A percentile compares a stretch with the other conserved stretches of the same genome.
phyloP scores from a whole-genome alignment of 2,888 invertebrate genomes.

The Erebia aethiops region DNA sequence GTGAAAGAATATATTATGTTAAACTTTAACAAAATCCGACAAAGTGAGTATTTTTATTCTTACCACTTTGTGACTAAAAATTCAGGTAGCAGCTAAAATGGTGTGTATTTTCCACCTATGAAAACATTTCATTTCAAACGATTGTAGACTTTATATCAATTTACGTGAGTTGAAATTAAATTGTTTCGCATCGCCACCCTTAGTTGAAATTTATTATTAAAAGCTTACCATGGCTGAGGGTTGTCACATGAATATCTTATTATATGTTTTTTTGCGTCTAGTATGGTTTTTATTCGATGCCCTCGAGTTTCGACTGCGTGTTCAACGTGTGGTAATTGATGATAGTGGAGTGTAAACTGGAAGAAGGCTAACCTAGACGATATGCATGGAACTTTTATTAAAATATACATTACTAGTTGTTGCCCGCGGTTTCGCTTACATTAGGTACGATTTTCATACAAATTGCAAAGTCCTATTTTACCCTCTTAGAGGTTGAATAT shows the following conservation, averaged over 20 bases:
- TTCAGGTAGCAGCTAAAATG: not conserved
- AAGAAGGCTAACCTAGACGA: too few species aligned
- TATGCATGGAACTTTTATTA: too few species aligned
- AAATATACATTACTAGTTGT: too few species aligned
- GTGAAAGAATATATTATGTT: not conserved
- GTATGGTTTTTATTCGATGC: not conserved
- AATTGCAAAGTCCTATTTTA: too few species aligned
- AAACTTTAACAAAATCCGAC: not conserved
- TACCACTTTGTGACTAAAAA: not conserved
- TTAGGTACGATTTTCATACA: too few species aligned
- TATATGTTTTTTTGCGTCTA: not conserved
- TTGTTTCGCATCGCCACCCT: not conserved
- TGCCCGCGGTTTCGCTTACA: too few species aligned
- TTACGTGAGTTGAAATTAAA: not conserved
- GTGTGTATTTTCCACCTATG: not conserved
- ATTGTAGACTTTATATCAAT: conserved; percentile 5
- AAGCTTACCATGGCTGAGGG: not conserved
- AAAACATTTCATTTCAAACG: not conserved
- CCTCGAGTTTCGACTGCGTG: too few species aligned
- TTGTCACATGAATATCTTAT: conserved; percentile 1
- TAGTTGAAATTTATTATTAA: conserved; percentile 15
- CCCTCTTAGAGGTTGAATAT: too few species aligned
- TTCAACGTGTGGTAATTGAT: too few species aligned
- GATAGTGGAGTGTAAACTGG: too few species aligned
- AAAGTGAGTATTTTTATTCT: not conserved